Percentiles rank a stretch among this genome's conserved stretches.
phyloP scores from a whole-genome alignment of 2,113 vertebrate genomes.

The Tapirus terrestris region DNA sequence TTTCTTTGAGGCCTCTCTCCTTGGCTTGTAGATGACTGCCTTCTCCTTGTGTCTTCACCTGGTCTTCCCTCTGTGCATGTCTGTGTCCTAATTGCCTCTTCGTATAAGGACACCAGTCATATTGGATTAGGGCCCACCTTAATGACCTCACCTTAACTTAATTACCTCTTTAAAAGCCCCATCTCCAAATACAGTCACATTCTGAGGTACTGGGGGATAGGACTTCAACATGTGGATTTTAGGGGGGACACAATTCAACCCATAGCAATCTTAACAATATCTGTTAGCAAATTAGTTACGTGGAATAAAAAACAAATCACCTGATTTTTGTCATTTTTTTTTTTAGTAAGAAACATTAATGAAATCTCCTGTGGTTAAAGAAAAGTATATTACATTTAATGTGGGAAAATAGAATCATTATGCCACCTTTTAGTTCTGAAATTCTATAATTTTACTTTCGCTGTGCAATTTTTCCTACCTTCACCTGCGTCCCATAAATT shows the following conservation, averaged over 20 bases:
- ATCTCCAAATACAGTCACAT: background rate
- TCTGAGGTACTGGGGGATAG: background rate
- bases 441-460: background rate
- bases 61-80: background rate
- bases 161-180: background rate
- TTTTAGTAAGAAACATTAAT: background rate
- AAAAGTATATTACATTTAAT: background rate
- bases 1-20: background rate
- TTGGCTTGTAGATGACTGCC: background rate
- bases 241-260: background rate
- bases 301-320: background rate
- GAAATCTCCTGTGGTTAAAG: background rate
- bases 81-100: background rate
- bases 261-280: background rate
- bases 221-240: background rate
- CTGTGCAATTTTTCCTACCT: background rate
- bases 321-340: background rate
- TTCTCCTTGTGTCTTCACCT: background rate
- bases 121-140: background rate
- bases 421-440: background rate
- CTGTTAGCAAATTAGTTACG: background rate
- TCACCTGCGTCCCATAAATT: background rate
- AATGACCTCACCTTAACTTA: background rate
- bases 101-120: background rate
- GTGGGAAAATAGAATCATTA: background rate